Evolutionary conservation across 2,888 invertebrate species (phyloP).

Genomic region (Microdon myrmicae): DNA sequence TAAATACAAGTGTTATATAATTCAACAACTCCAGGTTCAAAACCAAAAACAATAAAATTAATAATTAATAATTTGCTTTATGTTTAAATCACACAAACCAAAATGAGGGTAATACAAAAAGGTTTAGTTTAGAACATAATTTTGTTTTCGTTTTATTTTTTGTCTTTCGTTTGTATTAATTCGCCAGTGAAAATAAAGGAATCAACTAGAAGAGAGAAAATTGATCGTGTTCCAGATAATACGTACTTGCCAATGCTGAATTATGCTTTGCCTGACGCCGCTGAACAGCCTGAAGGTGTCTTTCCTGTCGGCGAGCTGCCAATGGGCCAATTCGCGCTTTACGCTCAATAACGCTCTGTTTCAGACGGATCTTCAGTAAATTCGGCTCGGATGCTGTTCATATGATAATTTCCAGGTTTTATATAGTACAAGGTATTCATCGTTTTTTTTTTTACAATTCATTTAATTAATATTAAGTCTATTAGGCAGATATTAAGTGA

Average conservation of each 20-base stretch:
- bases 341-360: conserved; percentile 94
- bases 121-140: neutral
- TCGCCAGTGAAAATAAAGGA: conserved; percentile 21
- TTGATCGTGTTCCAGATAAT: conserved; percentile 39
- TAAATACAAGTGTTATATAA: neutral
- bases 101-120: conserved; percentile 14
- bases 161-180: conserved; percentile 40
- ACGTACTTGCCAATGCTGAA: conserved; percentile 67
- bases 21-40: conserved; percentile 6
- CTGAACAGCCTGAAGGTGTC: conserved; percentile 74
- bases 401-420: conserved; percentile 53
- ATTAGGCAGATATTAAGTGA: no score
- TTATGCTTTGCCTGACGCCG: conserved; percentile 68
- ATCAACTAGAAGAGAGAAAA: conserved; percentile 2
- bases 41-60: conserved; percentile 15
- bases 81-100: conserved; percentile 23
- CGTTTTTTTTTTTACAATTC: no score
- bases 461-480: no score
- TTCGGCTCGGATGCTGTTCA: conserved; percentile 93
- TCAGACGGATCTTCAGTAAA: conserved; percentile 91
- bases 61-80: neutral
- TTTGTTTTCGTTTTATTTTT: conserved; percentile 3
- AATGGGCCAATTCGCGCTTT: conserved; percentile 85
- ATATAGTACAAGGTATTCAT: no score
- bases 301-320: conserved; percentile 81